Conservation (phyloP, 2,113 vertebrate genomes). For the Aegypius monachus region DNA sequence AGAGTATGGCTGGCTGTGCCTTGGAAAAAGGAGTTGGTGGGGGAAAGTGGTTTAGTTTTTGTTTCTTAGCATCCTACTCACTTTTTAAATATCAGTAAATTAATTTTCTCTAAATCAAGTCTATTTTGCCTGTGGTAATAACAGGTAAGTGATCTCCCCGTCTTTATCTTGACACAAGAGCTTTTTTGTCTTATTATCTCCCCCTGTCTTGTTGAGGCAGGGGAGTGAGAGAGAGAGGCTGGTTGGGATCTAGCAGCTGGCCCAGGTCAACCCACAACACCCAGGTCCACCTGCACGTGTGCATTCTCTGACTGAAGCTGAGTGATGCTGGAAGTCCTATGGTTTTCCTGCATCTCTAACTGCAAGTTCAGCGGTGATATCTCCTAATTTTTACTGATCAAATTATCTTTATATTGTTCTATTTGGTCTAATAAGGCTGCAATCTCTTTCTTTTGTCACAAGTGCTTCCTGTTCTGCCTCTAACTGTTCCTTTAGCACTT, state of each 20-base stretch:
- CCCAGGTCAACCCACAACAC: neutral
- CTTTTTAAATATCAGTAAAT: neutral
- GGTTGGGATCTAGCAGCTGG: neutral
- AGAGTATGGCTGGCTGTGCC: no score
- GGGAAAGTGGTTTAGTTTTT: neutral
- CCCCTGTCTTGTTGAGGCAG: neutral
- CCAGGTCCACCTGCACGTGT: constrained; percentile 23
- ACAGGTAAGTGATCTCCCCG: neutral
- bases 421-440: constrained; percentile 70
- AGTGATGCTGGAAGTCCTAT: constrained; percentile 13
- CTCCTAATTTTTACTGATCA: constrained; percentile 74
- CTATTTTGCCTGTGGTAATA: neutral
- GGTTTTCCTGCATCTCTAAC: constrained; percentile 65
- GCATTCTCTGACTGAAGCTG: constrained; percentile 66
- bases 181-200: neutral
- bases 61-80: neutral
- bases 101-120: neutral
- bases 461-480: constrained; percentile 70
- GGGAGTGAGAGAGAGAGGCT: neutral
- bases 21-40: no score
- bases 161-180: neutral
- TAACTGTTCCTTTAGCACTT: constrained; percentile 62
- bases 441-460: constrained; percentile 73
- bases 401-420: constrained; percentile 70
- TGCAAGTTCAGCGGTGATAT: constrained; percentile 73